Percentiles rank a stretch among this genome's conserved stretches.
Conservation (phyloP, 1,140 invertebrate species). For the Panulirus ornatus region DNA sequence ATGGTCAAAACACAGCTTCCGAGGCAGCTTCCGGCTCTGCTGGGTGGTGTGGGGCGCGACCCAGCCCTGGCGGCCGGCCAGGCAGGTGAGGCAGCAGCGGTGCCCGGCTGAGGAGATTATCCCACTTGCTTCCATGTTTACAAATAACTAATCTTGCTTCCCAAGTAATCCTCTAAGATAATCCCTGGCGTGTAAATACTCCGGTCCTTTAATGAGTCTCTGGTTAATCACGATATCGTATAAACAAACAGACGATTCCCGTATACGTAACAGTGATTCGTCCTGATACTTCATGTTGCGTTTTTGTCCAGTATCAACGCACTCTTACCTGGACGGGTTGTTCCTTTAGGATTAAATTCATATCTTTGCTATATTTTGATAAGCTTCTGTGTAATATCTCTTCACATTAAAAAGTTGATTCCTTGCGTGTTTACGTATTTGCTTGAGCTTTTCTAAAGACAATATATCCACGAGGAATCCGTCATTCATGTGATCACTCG, state of each 20-base stretch:
- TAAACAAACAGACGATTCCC: conserved; percentile 1
- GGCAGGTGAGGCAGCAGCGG: too few relatives aligned
- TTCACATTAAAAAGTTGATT: too few relatives aligned
- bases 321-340: neutral
- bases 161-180: conserved; percentile 11
- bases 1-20: too few relatives aligned
- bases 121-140: neutral
- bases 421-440: too few relatives aligned
- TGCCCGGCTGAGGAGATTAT: neutral
- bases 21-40: too few relatives aligned
- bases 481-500: too few relatives aligned
- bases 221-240: neutral
- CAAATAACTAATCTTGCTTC: neutral
- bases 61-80: too few relatives aligned
- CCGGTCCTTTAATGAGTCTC: neutral
- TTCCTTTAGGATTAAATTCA: neutral
- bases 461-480: too few relatives aligned
- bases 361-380: too few relatives aligned
- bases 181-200: conserved; percentile 9
- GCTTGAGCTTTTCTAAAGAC: too few relatives aligned
- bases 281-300: neutral
- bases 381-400: too few relatives aligned
- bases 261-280: neutral
- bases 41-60: too few relatives aligned
- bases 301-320: neutral